phyloP scores from a whole-genome alignment of 2,113 vertebrate species.

The Scalopus aquaticus region DNA sequence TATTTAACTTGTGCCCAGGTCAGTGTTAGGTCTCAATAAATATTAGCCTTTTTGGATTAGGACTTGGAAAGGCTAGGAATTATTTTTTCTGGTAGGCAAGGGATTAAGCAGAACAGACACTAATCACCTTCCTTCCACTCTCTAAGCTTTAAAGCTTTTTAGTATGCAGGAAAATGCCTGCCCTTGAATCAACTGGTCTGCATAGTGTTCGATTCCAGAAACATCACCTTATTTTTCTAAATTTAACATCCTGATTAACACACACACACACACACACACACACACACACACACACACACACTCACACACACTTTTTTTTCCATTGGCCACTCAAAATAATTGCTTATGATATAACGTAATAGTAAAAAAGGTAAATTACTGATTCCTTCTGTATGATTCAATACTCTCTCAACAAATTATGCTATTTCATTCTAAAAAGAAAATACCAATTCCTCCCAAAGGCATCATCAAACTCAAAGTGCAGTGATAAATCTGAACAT shows the following conservation, averaged over 20 bases:
- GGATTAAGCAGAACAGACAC: background rate
- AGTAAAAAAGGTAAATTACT: background rate
- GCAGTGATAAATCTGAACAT: background rate
- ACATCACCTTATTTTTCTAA: background rate
- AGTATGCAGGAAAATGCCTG: background rate
- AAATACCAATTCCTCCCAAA: constrained; percentile 45
- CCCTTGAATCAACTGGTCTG: background rate
- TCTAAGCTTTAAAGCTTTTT: background rate
- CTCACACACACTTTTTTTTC: too few relatives aligned
- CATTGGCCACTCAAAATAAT: background rate
- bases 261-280: background rate
- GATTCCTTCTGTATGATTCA: background rate
- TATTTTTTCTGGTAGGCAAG: background rate
- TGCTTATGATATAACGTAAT: background rate
- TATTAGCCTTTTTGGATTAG: background rate
- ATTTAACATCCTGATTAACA: background rate
- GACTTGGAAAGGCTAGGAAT: background rate
- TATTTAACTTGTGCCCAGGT: background rate
- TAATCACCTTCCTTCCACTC: background rate
- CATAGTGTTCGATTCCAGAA: background rate
- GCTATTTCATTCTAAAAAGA: constrained; percentile 25
- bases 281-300: too few relatives aligned
- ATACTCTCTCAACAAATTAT: background rate
- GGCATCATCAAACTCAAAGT: background rate
- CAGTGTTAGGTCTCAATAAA: background rate